Evolutionary conservation across 2,888 invertebrate genomes (phyloP), one percentile per base, ranked within the genome.

Genomic region (Heliconius aoede): DNA sequence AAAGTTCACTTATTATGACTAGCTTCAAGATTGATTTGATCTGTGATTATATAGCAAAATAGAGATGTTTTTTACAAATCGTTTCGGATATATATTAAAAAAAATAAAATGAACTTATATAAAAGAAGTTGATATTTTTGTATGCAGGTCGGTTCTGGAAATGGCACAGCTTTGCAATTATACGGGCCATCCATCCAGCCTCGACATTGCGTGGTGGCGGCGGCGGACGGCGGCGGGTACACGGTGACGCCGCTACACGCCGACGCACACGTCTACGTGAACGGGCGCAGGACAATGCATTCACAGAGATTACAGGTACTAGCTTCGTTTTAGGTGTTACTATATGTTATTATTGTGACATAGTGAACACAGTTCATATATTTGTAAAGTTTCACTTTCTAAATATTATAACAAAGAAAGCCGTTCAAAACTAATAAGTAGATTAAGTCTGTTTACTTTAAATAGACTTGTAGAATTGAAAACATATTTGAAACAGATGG

Each of bases 251-350:
- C 99, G 13, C 96, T 98, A 85, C 98, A 98, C 86, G 95, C 98
- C 36, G 98, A 99, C 90, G 98, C 99, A 18, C 97, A 98, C 87
- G 98, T 98, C 46, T 98, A 98, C 90, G 98, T 99, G 82, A 99
- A 99, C 91, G 98, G 98, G 69, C 97, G 98, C 86, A 96, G 98
- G 83, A 97, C 99, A 85, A 96, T 97, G 87, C 99, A 99, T 90
- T 98, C 99, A 46, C 98, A 99, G 72, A 97, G 98, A 83, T 94
- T 99, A 77, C 97, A 97, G 95, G 97, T 85, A 79, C 26, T 18
- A 11, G 7, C 24, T 18, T 7, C 2, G 24, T 24, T 55, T 36
- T 24, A 65, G 4, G 24, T 24, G 9, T 58, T 58, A 58, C 11
- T 58, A 13, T 26, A 4, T 36, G n/a, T 32, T 64, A 64, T 64